Base-by-base conservation (phyloP, 1,140 invertebrate genomes). In the Solenopsis invicta region DNA sequence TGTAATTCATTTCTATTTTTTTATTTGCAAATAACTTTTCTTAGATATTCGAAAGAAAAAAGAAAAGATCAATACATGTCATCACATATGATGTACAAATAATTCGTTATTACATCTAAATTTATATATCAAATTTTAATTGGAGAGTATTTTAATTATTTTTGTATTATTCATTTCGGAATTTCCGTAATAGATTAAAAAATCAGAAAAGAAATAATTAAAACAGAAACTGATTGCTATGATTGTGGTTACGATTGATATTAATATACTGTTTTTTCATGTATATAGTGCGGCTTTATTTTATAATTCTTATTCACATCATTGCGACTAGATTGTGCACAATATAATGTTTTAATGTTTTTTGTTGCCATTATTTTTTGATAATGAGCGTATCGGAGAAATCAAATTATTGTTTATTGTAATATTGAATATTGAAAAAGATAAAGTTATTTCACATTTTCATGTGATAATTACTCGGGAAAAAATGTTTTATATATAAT, bases 21-120 rank as follows among this genome's bases (percentile, higher is more conserved):
- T 66, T 77, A 64, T 62, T 77, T 66, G 12, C 16, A n/a, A 77
- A 34, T 64, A 50, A 78, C 10, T 66, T 66, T 77, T 76, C 4
- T 76, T 59, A 76, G 13, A 41, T 34, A 29, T 1, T 66, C 8
- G 8, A 66, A 6, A 66, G 24, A 16, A 66, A 1, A 50, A 48
- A 16, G 41, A 5, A 48, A 50, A 66, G 5, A 9, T 29, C 13
- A 75, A 24, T 61, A 18, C 12, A 13, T n/a, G n/a, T 75, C 16
- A 29, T 76, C 21, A 24, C n/a, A 29, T 4, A 61, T 61, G 16
- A 24, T 61, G 8, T 4, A 52, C 52, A 78, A 37, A 45, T 24
- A 8, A 61, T 61, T 59, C 9, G 6, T 50, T 45, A 37, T 77
- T 61, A 62, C 0, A 29, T 77, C 6, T 54, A n/a, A 77, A 24